A percentile compares a stretch with the other conserved stretches of the same genome.
Conservation (phyloP, 2,888 invertebrate species). For the Timandra comae region DNA sequence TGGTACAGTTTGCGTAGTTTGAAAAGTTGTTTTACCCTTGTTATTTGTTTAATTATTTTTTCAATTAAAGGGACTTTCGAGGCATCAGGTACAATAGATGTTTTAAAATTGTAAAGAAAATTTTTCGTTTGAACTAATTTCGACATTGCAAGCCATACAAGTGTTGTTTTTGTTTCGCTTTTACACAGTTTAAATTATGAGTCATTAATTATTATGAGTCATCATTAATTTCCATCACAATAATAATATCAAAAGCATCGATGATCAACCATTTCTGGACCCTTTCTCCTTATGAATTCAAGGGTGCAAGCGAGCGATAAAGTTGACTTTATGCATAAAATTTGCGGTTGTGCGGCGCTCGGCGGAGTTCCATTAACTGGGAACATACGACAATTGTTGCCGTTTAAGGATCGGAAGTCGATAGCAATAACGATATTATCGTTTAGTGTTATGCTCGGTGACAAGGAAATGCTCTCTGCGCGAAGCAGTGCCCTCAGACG, state of each 20-base stretch:
- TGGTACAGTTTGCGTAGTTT: constrained; percentile 11
- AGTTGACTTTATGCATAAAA: constrained; percentile 50
- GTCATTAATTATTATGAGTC: no score
- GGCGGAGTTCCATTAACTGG: constrained; percentile 53
- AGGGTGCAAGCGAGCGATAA: constrained; percentile 25
- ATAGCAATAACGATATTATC: constrained; percentile 65
- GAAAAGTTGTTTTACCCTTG: constrained; percentile 9
- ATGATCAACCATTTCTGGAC: constrained; percentile 6
- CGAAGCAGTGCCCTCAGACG: constrained; percentile 41
- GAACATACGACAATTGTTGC: constrained; percentile 64
- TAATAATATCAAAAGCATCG: constrained; percentile 1
- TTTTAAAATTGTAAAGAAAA: no score
- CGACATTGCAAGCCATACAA: no score
- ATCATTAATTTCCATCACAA: constrained; percentile 9
- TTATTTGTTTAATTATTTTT: constrained; percentile 5
- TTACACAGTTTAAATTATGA: no score
- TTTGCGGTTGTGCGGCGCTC: constrained; percentile 20
- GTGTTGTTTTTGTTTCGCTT: no score
- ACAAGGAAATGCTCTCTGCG: constrained; percentile 72
- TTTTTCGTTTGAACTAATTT: no score
- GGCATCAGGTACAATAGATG: no score
- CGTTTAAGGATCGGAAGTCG: constrained; percentile 63
- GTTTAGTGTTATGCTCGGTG: constrained; percentile 70
- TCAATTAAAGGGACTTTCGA: no score
- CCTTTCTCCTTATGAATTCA: constrained; percentile 8